Base-by-base conservation (phyloP, 1,140 invertebrate species). In the Notospermus geniculatus region DNA sequence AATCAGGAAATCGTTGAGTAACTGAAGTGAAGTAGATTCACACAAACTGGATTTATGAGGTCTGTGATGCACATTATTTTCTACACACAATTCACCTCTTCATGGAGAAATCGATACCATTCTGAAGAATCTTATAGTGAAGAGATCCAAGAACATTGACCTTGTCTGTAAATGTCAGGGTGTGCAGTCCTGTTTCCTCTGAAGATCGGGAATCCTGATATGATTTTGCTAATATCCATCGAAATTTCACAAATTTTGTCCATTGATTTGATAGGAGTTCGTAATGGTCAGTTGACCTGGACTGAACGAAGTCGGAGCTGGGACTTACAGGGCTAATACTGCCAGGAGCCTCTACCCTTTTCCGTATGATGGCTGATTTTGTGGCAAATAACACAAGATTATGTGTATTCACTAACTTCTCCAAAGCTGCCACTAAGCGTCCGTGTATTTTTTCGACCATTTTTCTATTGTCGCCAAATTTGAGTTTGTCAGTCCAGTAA, bases 401-500 rank as follows among this genome's bases (percentile, higher is more conserved):
- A 57, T 70, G 74, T 19, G 60, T 62, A 11, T 69, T 65, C 1
- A 72, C 54, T 45, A 74, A 60, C 63, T 69, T 71, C 30, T 67
- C 58, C 23, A 77, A 55, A 43, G 64, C 52, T 27, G 69, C 45
- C 7, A 59, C 60, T 17, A 71, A 59, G 2, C 60, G 59, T 41
- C 59, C 66, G 59, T 71, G 66, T 36, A 64, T 66, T 22, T 25
- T 41, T 50, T 73, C 70, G n/a, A 69, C 68, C 2, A 57, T 56
- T n/a, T 53, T 23, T 2, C 54, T 25, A 56, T 62, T 70, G 23
- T 75, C 69, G 13, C 69, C 67, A 43, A 64, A 65, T 53, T 39
- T 58, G 60, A 58, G 64, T 30, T 63, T 63, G 54, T 78, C 76
- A 17, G 72, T 39, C 86, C 86, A 87, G 71, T 87, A 87, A 76